Evolutionary conservation across 2,797 vertebrate genomes (phyloP), one percentile per base, ranked within the genome.

Genomic region (Ctenopoma multispine): DNA sequence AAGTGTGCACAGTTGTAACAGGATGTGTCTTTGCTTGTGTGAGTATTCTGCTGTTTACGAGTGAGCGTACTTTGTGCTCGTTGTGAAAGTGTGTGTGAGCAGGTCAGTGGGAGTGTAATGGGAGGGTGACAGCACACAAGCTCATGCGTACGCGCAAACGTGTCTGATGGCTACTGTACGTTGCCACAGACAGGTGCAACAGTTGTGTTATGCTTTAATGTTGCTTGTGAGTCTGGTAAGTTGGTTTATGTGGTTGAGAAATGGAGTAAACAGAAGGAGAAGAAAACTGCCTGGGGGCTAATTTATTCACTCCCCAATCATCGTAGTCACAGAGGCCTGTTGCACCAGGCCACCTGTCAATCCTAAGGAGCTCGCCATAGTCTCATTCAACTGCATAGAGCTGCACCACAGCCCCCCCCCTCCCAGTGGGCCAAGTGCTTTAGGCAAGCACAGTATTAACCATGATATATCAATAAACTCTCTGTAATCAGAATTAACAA

Each of bases 301-400:
- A 94, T 94, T 92, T 92, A 93, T 94, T 91, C 92, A 83, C 90
- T 91, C 86, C 89, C 85, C 78, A 84, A 90, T 90, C 82, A 44
- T 85, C 86, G 80, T 47, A 89, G 90, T 92, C 90, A 82, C 90
- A 79, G 64, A 87, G 89, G 84, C 89, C 87, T 87, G 83, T 84
- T 89, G 84, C 82, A 82, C 82, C 34, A 66, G 80, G 84, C 90
- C 90, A 90, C 91, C 92, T 90, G 92, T 93, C 93, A 92, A 79
- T 92, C 80, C 69, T 61, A 56, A 64, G 69, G 64, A 89, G 77
- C 82, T 29, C 63, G 80, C 84, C 80, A 68, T n/a, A 63, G 67
- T 63, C 47, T 79, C 79, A 57, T 82, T 86, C 81, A 54, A 75
- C 63, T 54, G 58, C 75, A 72, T 66, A 43, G 70, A 64, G 61